These are phyloP conservation scores for Idaea dimidiata DNA, from an alignment of 2,888 invertebrate genomes.

Conservation along the genomic window DNA sequence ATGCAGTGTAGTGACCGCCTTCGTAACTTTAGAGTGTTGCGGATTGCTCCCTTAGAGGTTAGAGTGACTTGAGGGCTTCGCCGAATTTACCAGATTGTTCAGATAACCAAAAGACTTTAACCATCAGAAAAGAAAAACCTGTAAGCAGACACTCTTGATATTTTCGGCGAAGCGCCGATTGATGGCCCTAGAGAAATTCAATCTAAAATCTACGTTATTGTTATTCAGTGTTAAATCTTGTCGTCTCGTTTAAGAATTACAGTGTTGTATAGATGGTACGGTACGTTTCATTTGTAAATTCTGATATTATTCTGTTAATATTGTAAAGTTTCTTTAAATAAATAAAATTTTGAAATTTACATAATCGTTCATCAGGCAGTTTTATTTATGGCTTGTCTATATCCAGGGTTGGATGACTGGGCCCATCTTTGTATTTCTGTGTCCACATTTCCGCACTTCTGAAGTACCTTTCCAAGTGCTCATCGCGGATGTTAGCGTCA, in stretches of 20 bases:
- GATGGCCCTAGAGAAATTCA: slow-evolving; percentile 70
- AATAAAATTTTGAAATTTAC: slow-evolving; percentile 79
- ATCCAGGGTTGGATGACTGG: slow-evolving; percentile 41
- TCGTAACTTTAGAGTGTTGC: slow-evolving; percentile 71
- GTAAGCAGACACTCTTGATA: slow-evolving; percentile 2
- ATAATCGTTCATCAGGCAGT: slow-evolving; percentile 73
- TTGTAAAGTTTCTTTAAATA: slow-evolving; percentile 78
- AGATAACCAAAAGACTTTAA: slow-evolving; percentile 16
- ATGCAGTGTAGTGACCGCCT: slow-evolving; percentile 71
- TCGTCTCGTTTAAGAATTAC: slow-evolving; percentile 79
- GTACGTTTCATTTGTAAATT: slow-evolving; percentile 76
- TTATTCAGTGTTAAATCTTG: slow-evolving; percentile 80
- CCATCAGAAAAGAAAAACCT: slow-evolving; percentile 8
- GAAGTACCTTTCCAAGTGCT: slow-evolving; percentile 67
- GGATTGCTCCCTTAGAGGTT: slow-evolving; percentile 71
- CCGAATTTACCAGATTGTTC: slow-evolving; percentile 49
- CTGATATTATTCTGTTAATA: slow-evolving; percentile 77
- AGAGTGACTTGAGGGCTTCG: slow-evolving; percentile 44
- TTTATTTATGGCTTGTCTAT: slow-evolving; percentile 51
- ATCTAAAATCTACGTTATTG: slow-evolving; percentile 71
- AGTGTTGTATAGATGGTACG: slow-evolving; percentile 75
- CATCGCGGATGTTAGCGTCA: slow-evolving; percentile 52
- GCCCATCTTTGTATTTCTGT: slow-evolving; percentile 35
- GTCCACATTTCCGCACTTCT: slow-evolving; percentile 67
- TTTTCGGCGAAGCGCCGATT: slow-evolving; percentile 55